A percentile compares a stretch with the other conserved stretches of the same genome.
Evolutionary conservation across 2,888 invertebrate genomes (phyloP).

Genomic region (Xestoiulus laeticollis): DNA sequence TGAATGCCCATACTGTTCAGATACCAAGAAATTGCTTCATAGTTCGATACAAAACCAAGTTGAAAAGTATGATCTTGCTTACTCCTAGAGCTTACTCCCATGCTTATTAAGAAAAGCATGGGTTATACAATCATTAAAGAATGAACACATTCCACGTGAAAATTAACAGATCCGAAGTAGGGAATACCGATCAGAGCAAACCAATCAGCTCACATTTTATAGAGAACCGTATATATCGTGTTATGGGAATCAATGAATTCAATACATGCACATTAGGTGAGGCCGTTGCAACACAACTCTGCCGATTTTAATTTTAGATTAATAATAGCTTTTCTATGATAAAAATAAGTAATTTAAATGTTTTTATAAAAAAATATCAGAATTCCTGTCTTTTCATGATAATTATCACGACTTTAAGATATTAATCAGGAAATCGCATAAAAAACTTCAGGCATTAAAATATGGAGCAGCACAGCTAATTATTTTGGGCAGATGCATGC

Average conservation of each 20-base stretch:
- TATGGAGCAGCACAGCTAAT: too few species aligned
- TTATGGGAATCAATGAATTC: neutral
- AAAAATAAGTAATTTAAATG: neutral
- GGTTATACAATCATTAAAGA: too few species aligned
- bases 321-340: neutral
- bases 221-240: neutral
- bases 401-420: neutral
- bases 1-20: too few species aligned
- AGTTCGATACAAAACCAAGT: too few species aligned
- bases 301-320: too few species aligned
- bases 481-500: too few species aligned
- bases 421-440: too few species aligned
- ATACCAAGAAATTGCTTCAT: too few species aligned
- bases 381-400: neutral
- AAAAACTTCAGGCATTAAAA: too few species aligned
- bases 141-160: neutral
- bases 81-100: too few species aligned
- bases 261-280: neutral
- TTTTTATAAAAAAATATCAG: neutral
- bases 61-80: too few species aligned
- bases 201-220: neutral
- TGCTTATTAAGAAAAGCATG: too few species aligned
- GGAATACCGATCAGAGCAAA: neutral
- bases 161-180: neutral
- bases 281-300: neutral